Conservation (phyloP, 2,113 vertebrate species). For the Setophaga kirtlandii region DNA sequence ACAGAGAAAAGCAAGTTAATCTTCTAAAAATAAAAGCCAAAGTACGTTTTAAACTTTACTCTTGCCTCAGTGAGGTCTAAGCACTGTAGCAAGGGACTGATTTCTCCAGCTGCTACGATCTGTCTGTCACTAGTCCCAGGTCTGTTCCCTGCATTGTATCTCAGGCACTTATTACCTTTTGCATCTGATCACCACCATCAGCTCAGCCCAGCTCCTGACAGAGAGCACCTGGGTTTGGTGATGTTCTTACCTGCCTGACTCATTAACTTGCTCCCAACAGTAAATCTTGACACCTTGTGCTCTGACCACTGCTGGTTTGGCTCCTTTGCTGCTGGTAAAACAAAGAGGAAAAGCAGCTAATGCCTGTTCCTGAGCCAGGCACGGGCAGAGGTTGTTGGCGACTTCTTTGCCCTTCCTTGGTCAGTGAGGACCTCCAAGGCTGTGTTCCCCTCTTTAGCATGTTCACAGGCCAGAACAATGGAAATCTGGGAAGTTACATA, state of each 20-base stretch:
- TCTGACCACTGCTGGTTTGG: not conserved
- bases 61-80: not conserved
- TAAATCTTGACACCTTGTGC: not conserved
- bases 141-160: accelerated
- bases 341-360: not conserved
- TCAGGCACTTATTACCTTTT: not conserved
- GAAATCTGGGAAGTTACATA: not conserved
- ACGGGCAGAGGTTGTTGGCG: not conserved
- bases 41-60: not conserved
- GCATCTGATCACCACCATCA: accelerated
- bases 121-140: not conserved
- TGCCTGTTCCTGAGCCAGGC: not conserved
- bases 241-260: not conserved
- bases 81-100: not conserved
- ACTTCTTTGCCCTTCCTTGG: not conserved
- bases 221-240: not conserved
- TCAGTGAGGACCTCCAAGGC: not conserved
- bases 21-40: not conserved
- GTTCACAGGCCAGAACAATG: not conserved
- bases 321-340: not conserved
- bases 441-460: not conserved
- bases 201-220: not conserved
- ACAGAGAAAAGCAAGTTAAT: not conserved
- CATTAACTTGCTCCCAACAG: not conserved
- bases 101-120: not conserved